Conservation (phyloP, 2,113 vertebrate genomes). For the Cyanocitta stelleri region DNA sequence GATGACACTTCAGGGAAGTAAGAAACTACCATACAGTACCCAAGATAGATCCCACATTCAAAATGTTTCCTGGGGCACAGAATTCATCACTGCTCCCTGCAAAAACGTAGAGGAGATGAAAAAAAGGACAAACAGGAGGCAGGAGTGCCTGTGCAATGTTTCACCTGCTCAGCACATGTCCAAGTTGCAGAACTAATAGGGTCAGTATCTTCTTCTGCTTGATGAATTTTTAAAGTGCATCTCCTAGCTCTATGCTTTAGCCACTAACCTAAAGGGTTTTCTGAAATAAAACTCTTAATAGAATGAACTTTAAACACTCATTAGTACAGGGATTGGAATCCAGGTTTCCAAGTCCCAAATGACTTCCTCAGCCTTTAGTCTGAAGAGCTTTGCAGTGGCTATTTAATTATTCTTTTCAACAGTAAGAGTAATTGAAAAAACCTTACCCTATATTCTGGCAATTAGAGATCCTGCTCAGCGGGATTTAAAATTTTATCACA, state of each 20-base stretch:
- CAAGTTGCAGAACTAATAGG: not conserved
- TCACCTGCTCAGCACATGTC: not conserved
- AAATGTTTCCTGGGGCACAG: not conserved
- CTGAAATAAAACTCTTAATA: not conserved
- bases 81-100: accelerated
- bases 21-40: not conserved
- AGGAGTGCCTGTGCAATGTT: not conserved
- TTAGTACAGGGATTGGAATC: not conserved
- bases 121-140: not conserved
- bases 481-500: not conserved
- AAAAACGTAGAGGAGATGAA: not conserved
- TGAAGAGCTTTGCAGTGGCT: not conserved
- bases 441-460: not conserved
- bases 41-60: not conserved
- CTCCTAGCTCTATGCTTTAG: not conserved
- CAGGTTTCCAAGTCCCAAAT: not conserved
- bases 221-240: not conserved
- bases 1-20: not conserved
- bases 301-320: not conserved
- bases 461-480: not conserved
- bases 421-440: constrained; percentile 4
- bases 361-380: not conserved
- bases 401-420: constrained; percentile 18
- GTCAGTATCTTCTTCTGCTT: not conserved
- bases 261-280: not conserved